Evolutionary conservation across 2,113 vertebrate species (phyloP).

Genomic region (Brachyhypopomus gauderio): DNA sequence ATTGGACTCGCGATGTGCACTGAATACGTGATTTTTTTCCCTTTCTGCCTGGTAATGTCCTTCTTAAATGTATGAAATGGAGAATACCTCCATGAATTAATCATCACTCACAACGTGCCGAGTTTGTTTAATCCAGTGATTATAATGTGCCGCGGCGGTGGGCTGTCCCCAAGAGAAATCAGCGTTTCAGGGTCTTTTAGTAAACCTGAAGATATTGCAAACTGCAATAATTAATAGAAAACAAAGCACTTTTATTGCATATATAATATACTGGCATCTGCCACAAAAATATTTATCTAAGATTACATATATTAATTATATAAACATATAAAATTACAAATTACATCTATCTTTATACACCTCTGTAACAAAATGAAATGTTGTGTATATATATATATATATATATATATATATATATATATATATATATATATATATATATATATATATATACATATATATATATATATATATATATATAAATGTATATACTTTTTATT

Average conservation of each 20-base stretch:
- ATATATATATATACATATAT: too few species aligned
- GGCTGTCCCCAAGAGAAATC: conserved; percentile 46
- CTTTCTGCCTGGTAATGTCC: conserved; percentile 32
- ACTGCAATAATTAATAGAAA: conserved; percentile 6
- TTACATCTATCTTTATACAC: too few species aligned
- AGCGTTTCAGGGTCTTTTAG: conserved; percentile 32
- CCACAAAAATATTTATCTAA: background rate
- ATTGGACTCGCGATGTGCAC: conserved; percentile 24
- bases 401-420: too few species aligned
- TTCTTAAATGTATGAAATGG: conserved; percentile 41
- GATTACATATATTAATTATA: too few species aligned
- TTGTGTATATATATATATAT: background rate
- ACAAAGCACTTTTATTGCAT: background rate
- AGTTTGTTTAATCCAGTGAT: conserved; percentile 46
- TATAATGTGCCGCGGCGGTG: conserved; percentile 29
- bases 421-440: too few species aligned
- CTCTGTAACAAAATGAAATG: too few species aligned
- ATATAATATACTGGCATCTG: background rate
- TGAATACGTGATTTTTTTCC: conserved; percentile 14
- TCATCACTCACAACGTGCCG: conserved; percentile 38
- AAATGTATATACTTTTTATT: too few species aligned
- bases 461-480: too few species aligned
- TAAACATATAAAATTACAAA: too few species aligned
- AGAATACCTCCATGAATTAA: conserved; percentile 48
- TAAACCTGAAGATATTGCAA: conserved; percentile 18